Percentiles rank a stretch among this genome's conserved stretches.
Evolutionary conservation across 30 jellyfish, hydroid and myxozoan species (phyloP).

Genomic region (Clytia hemisphaerica): DNA sequence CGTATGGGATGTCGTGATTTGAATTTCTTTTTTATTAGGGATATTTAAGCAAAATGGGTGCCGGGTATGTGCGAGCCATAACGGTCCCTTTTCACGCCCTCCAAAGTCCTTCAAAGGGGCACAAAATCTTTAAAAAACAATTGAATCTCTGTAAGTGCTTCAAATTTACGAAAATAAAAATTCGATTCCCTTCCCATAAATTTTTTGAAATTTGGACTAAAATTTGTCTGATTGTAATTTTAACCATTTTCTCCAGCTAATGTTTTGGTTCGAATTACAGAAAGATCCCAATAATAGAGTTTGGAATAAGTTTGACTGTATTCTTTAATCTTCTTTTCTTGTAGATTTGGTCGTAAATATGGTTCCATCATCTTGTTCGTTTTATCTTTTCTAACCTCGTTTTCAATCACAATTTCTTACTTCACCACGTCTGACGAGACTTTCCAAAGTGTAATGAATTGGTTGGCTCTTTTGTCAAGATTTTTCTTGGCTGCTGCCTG

Average conservation of each 20-base stretch:
- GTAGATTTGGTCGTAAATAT: slow-evolving; percentile 36
- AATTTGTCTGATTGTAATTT: too few relatives aligned
- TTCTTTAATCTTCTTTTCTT: background rate
- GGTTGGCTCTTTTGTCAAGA: slow-evolving; percentile 42
- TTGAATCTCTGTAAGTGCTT: background rate
- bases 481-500: slow-evolving; percentile 52
- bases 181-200: too few relatives aligned
- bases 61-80: too few relatives aligned
- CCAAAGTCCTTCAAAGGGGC: too few relatives aligned
- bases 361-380: slow-evolving; percentile 14
- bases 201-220: too few relatives aligned
- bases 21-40: background rate
- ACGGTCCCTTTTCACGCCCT: background rate
- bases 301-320: background rate
- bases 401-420: slow-evolving; percentile 21
- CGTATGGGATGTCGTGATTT: too few relatives aligned
- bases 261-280: background rate
- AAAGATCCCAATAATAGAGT: background rate
- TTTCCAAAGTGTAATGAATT: slow-evolving; percentile 13
- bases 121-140: too few relatives aligned
- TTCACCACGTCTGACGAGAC: background rate
- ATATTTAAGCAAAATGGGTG: background rate
- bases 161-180: too few relatives aligned
- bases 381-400: slow-evolving; percentile 13
- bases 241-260: background rate